Evolutionary conservation across 2,797 vertebrate genomes (phyloP), one percentile per base, ranked within the genome.

Genomic region (Salmo trutta): DNA sequence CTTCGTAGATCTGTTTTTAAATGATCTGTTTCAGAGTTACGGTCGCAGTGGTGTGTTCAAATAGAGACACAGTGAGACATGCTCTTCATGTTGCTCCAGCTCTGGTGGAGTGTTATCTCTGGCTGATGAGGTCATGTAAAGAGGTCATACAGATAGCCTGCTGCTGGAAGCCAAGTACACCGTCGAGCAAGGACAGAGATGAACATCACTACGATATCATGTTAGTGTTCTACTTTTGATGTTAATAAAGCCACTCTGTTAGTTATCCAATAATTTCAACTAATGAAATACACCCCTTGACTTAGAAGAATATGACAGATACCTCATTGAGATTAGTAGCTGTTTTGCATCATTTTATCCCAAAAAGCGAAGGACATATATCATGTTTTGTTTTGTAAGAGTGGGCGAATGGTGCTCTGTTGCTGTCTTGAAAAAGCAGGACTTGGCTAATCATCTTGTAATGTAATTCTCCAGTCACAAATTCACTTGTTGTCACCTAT

Each of bases 21-120:
- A 21, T 6, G 0, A n/a, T 12, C 41, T 14, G 10, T 47, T 47
- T 47, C 41, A 47, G 41, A 47, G 10, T 14, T n/a, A 14, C 62
- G 1, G 41, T 47, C 10, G 8, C 41, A 47, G 41, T 47, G 10
- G 0, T 14, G 62, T 27, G 10, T 27, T 24, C 21, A 64, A 7
- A 14, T 31, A 5, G 24, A 5, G 10, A 29, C 10, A 7, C 7
- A 4, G 64, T 27, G 24, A 29, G 4, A 12, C 27, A 29, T 66
- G 90, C 76, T 88, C 82, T 86, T 76, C 83, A 19, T 78, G 91
- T 89, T 91, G 91, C 90, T 93, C 90, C 89, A 5, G 10, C 27
- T 31, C 64, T 66, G 4, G 24, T 66, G 64, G 27, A 31, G n/a
- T 7, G 21, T 62, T 62, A 17, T 62, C 83, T 79, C 77, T 89